These are phyloP conservation scores for Harpegnathos saltator DNA, from an alignment of 1,140 invertebrate species.

Conservation along the genomic window DNA sequence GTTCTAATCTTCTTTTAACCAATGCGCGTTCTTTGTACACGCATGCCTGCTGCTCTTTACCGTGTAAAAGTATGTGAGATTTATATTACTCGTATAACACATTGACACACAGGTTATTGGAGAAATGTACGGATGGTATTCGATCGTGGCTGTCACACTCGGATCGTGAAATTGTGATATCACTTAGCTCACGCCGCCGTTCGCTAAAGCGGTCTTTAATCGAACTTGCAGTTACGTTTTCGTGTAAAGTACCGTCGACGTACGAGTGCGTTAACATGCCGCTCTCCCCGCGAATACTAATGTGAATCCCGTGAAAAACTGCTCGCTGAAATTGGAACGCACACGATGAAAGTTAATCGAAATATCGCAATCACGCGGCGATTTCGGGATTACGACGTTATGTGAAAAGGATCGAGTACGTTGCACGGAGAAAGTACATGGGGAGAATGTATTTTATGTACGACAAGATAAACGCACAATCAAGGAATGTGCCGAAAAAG, in stretches of 20 bases:
- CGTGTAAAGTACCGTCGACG: slow-evolving; percentile 7
- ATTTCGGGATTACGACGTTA: background rate
- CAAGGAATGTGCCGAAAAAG: too few species aligned
- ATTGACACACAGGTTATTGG: slow-evolving; percentile 45
- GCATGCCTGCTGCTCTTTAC: slow-evolving; percentile 80
- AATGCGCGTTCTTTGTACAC: slow-evolving; percentile 74
- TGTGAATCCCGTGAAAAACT: slow-evolving; percentile 11
- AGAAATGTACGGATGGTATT: slow-evolving; percentile 25
- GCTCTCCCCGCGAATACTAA: slow-evolving; percentile 27
- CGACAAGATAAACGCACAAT: too few species aligned
- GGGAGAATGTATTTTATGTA: too few species aligned
- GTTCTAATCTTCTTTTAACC: slow-evolving; percentile 74
- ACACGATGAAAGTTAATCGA: slow-evolving; percentile 7
- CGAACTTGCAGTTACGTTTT: slow-evolving; percentile 27
- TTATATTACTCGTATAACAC: slow-evolving; percentile 40
- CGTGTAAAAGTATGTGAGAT: slow-evolving; percentile 58
- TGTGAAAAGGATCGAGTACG: background rate
- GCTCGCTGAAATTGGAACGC: slow-evolving; percentile 11
- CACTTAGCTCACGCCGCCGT: slow-evolving; percentile 6
- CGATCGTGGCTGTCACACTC: slow-evolving; percentile 33
- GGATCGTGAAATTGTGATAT: slow-evolving; percentile 21
- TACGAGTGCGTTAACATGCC: background rate
- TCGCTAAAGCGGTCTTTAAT: slow-evolving; percentile 42
- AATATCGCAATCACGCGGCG: background rate
- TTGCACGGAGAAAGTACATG: background rate